A percentile compares a stretch with the other conserved stretches of the same genome.
These are phyloP conservation scores for Troides aeacus DNA, from an alignment of 2,888 invertebrate species.

Conservation along the genomic window DNA sequence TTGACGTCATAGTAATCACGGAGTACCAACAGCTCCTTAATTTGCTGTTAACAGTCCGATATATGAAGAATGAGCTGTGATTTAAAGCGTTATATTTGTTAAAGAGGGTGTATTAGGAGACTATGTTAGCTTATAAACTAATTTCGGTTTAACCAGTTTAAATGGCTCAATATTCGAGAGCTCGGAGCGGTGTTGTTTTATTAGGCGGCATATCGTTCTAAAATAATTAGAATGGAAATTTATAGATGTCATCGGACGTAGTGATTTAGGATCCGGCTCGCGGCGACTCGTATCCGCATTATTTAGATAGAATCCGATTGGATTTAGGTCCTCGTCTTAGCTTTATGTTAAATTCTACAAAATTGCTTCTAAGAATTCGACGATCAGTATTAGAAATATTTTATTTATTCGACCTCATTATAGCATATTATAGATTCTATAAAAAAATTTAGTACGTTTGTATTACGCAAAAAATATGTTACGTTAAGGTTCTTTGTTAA, in stretches of 20 bases:
- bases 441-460: not conserved
- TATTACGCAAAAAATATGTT: not conserved
- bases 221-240: conserved; percentile 73
- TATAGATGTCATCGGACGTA: conserved; percentile 68
- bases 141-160: conserved; percentile 59
- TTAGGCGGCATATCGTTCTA: conserved; percentile 65
- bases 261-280: conserved; percentile 55
- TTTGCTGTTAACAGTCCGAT: no score
- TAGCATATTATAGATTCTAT: not conserved
- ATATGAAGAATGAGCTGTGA: no score
- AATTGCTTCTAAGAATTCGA: conserved; percentile 28
- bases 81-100: no score
- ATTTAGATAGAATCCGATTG: conserved; percentile 45
- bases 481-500: no score
- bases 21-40: no score
- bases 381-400: not conserved
- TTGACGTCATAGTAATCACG: no score
- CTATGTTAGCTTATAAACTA: conserved; percentile 46
- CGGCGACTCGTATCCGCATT: conserved; percentile 49
- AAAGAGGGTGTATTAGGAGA: not conserved
- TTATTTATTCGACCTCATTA: not conserved
- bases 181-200: conserved; percentile 62
- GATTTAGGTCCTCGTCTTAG: conserved; percentile 40
- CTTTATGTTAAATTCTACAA: conserved; percentile 35
- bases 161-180: conserved; percentile 61